Base-by-base conservation (phyloP, 2,888 invertebrate species). In the Invenusta paracnida region DNA sequence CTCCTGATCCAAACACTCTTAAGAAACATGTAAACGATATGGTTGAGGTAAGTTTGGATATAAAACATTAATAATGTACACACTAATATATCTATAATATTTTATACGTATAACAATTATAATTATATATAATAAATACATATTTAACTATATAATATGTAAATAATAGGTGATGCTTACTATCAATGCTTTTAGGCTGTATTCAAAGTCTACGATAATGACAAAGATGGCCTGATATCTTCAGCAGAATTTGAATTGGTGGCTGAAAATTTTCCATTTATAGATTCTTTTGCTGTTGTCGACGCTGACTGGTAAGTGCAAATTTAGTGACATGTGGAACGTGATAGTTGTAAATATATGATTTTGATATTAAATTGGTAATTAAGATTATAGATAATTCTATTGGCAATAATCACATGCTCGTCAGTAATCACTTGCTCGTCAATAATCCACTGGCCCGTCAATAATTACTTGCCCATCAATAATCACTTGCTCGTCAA, bases 131-230 rank as follows among this genome's bases (percentile, higher is more conserved):
- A 66, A 13, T n/a, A 66, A 66, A 13, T 11, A 66, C n/a, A n/a
- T 13, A 11, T 13, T 66, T 11, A 66, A 66, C 13, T 13, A 13
- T 11, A 66, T 11, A 66, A 66, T 66, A n/a, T n/a, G n/a, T n/a
- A n/a, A n/a, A n/a, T n/a, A n/a, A n/a, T n/a, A n/a, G n/a, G n/a
- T n/a, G n/a, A n/a, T n/a, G n/a, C n/a, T n/a, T n/a, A n/a, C n/a
- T n/a, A n/a, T n/a, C n/a, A n/a, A n/a, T n/a, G n/a, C n/a, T 82
- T 82, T 29, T 88, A 92, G 91, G 92, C 92, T 85, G 93, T 93
- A 73, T 93, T 93, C 90, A 93, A 93, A 88, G 93, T 93, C 89
- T 93, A 93, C 89, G 93, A 93, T 89, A 91, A 92, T 89, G 93
- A 93, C 88, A 90, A 91, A 87, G 93, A 93, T 89, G 93, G 93